phyloP scores from a whole-genome alignment of 2,888 invertebrate species.

The Rhogogaster chlorosoma region DNA sequence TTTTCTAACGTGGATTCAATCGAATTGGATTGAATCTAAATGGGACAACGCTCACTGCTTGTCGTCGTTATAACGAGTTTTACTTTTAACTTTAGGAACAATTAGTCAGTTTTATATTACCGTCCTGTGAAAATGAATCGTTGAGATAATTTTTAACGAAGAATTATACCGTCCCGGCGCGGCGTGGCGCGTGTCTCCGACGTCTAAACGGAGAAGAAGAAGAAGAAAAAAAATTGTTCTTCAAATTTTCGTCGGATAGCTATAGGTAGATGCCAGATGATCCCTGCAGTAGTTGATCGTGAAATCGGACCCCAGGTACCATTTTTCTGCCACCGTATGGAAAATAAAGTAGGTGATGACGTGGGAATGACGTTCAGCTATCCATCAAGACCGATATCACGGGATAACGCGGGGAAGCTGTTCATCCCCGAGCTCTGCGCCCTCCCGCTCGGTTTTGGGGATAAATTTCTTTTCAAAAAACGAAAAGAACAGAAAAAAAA shows the following conservation, averaged over 20 bases:
- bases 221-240: neutral
- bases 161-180: neutral
- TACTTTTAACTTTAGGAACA: neutral
- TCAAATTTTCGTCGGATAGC: neutral
- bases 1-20: neutral
- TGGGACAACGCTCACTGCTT: neutral
- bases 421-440: neutral
- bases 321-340: conserved; percentile 6
- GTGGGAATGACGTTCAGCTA: conserved; percentile 30
- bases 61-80: neutral
- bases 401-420: neutral
- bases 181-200: too few species aligned
- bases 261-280: too few species aligned
- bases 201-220: neutral
- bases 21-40: neutral
- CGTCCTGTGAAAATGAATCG: neutral
- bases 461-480: neutral
- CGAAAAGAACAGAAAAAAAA: neutral
- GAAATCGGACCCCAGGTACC: conserved; percentile 26
- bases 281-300: neutral
- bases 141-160: neutral
- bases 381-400: conserved; percentile 35
- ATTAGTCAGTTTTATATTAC: neutral
- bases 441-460: neutral
- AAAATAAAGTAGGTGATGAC: conserved; percentile 36